Conservation (phyloP, 2,797 vertebrate genomes). For the Cyclura pinguis region DNA sequence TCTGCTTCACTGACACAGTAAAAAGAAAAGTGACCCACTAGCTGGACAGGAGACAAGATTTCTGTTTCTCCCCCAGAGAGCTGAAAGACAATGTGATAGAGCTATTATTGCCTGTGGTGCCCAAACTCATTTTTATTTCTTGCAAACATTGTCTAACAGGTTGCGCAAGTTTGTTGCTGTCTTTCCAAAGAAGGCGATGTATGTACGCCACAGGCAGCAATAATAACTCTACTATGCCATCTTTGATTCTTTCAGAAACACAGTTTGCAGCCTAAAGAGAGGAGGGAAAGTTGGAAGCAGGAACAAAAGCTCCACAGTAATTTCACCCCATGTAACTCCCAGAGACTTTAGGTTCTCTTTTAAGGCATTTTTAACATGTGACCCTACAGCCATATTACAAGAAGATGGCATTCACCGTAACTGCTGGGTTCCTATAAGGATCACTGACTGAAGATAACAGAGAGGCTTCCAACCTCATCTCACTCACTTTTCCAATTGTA, state of each 20-base stretch:
- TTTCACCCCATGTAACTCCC: background rate
- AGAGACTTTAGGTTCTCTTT: background rate
- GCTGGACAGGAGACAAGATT: background rate
- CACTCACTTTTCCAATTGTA: background rate
- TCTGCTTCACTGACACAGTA: conserved; percentile 72
- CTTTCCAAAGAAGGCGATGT: background rate
- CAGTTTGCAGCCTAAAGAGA: background rate
- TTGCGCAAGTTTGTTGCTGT: background rate
- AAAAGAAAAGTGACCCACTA: conserved; percentile 52
- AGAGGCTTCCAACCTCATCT: background rate
- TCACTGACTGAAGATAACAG: background rate
- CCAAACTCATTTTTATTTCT: background rate
- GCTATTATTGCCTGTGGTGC: background rate
- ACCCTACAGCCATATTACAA: background rate
- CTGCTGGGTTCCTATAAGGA: background rate
- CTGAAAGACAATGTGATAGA: background rate
- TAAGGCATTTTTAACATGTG: background rate
- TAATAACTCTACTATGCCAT: background rate
- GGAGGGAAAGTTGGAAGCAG: background rate
- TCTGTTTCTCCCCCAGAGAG: background rate
- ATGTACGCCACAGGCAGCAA: background rate
- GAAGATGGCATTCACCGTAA: background rate
- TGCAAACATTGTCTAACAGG: background rate
- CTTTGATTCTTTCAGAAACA: background rate
- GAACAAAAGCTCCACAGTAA: background rate